These are phyloP conservation scores for Morus bassanus DNA, from an alignment of 2,797 vertebrate species.

Conservation along the genomic window DNA sequence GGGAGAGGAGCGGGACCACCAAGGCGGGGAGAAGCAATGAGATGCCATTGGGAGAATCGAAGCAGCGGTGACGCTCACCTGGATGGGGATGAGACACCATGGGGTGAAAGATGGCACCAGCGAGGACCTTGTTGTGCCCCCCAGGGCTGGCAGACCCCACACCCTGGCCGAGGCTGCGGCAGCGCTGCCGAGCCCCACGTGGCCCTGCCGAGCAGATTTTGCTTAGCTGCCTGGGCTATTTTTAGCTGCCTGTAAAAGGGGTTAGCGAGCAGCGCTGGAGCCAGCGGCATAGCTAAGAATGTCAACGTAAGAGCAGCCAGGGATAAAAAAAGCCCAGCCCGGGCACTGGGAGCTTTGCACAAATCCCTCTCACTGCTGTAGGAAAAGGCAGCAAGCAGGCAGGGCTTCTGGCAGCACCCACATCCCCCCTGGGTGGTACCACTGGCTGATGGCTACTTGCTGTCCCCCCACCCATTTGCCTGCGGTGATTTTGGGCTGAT, in stretches of 20 bases:
- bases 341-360: conserved; percentile 15
- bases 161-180: neutral
- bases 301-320: conserved; percentile 59
- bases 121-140: accelerated
- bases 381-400: neutral
- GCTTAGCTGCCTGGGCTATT: conserved; percentile 62
- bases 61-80: accelerated
- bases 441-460: accelerated
- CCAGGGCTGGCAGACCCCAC: neutral
- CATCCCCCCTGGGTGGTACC: accelerated
- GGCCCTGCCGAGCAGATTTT: conserved; percentile 50
- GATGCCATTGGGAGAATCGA: accelerated
- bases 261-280: conserved; percentile 51
- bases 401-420: neutral
- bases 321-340: conserved; percentile 56
- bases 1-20: accelerated
- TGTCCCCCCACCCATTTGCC: accelerated
- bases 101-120: neutral
- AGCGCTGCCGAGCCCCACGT: neutral
- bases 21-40: accelerated
- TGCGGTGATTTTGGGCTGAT: accelerated
- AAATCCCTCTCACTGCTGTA: conserved; percentile 18
- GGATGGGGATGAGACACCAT: accelerated
- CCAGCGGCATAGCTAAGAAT: conserved; percentile 59
- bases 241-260: conserved; percentile 65